Base-by-base conservation (phyloP, 2,113 vertebrate genomes). In the Oryzias javanicus region DNA sequence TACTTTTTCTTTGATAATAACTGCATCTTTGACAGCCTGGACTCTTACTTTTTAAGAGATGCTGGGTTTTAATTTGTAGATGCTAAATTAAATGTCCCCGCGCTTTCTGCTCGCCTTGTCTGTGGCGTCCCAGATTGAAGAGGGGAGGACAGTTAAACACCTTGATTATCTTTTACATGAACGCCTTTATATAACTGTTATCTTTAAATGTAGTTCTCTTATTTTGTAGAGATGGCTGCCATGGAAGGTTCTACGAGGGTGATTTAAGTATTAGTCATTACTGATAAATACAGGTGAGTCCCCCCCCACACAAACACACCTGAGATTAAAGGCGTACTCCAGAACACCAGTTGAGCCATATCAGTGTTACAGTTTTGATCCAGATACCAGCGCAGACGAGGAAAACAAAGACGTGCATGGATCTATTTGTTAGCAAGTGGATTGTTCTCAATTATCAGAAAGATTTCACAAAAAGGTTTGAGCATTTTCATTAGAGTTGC, bases 21-120 rank as follows among this genome's bases (percentile, higher is more conserved):
- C 7, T 25, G 87, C 89, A 89, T 90, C 86, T 82, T 79, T 91
- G 91, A 91, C 90, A 90, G 88, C 88, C 83, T 77, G 81, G 83
- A 55, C 72, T 82, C 74, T 68, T 80, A 87, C 67, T 0, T 66
- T 70, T 88, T 84, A 76, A 22, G 74, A 75, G 1, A 42, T 45
- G 42, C 76, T 65, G 84, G 87, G 88, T 90, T 89, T 85, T 69
- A 72, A 1, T 42, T 18, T 70, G 58, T 41, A 74, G 89, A 91
- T 91, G 88, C 89, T 53, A 91, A 22, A 91, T 65, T 18, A 72
- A 85, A 86, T 42, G 57, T 91, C 88, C 86, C 82, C 40, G 87
- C 86, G 88, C 89, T 92, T 91, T 90, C 90, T 90, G 84, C 64
- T 1, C 66, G 77, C 79, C 74, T 25, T 3, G 29, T n/a, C 24